Evolutionary conservation across 2,113 vertebrate species (phyloP).

Genomic region (Aldabrachelys gigantea): DNA sequence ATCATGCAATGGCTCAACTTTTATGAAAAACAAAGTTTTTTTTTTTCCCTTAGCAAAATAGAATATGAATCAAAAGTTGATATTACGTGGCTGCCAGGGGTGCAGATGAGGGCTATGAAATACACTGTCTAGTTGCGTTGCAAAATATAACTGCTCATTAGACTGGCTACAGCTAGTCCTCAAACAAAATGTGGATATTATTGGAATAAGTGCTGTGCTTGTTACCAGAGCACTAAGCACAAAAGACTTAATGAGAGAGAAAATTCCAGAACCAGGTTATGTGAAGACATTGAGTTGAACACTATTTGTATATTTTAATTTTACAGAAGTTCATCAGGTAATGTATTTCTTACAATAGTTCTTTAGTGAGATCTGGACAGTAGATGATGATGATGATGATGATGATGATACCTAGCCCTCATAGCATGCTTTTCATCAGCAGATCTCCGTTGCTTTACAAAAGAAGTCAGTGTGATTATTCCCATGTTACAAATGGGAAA

Average conservation of each 20-base stretch:
- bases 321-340: background rate
- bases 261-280: background rate
- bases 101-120: background rate
- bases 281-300: background rate
- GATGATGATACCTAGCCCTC: background rate
- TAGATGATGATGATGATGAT: background rate
- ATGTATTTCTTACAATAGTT: background rate
- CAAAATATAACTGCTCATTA: background rate
- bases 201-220: background rate
- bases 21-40: background rate
- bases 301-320: background rate
- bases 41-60: background rate
- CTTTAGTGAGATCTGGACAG: background rate
- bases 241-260: background rate
- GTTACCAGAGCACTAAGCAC: background rate
- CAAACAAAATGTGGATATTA: background rate
- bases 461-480: background rate
- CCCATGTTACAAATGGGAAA: background rate
- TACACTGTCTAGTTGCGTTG: background rate
- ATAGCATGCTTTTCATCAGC: background rate
- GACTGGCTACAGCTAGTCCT: background rate
- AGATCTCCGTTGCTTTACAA: background rate
- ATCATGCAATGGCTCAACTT: background rate
- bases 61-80: background rate
- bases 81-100: background rate